A percentile compares a stretch with the other conserved stretches of the same genome.
Conservation (phyloP, 2,113 vertebrate species). For the Bothrops jararaca region DNA sequence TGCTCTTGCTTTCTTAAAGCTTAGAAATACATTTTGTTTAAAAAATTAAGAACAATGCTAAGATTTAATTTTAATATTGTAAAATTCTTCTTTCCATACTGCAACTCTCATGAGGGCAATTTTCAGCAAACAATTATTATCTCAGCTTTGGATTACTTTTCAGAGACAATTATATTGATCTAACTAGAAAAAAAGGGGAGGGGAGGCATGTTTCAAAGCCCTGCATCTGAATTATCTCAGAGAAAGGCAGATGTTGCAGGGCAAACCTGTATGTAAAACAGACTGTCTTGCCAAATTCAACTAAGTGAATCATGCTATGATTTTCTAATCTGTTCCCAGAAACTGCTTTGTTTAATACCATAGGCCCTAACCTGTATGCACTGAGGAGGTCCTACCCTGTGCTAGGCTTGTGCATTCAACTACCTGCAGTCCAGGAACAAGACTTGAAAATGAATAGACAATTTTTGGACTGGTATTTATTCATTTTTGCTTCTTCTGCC, state of each 20-base stretch:
- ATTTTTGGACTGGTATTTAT: not conserved
- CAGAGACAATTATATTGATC: not conserved
- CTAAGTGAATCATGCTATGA: not conserved
- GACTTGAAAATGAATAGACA: not conserved
- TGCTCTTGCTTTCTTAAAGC: not conserved
- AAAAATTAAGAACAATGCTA: not conserved
- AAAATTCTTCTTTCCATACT: not conserved
- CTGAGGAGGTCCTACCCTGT: not conserved
- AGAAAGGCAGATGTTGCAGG: not conserved
- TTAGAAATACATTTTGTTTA: not conserved
- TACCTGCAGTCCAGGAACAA: not conserved
- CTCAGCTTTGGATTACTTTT: not conserved
- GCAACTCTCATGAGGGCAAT: not conserved
- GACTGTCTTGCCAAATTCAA: not conserved
- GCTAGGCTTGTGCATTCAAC: not conserved
- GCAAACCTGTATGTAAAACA: not conserved
- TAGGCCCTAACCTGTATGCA: not conserved
- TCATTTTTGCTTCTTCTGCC: not conserved
- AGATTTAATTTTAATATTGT: not conserved
- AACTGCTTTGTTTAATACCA: not conserved
- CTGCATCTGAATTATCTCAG: not conserved
- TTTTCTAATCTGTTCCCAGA: not conserved
- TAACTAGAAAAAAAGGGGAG: not conserved
- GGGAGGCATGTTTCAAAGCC: not conserved
- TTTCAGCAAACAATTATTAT: not conserved